These are phyloP conservation scores for Chlorops oryzae DNA, from an alignment of 1,140 invertebrate genomes.

Conservation along the genomic window DNA sequence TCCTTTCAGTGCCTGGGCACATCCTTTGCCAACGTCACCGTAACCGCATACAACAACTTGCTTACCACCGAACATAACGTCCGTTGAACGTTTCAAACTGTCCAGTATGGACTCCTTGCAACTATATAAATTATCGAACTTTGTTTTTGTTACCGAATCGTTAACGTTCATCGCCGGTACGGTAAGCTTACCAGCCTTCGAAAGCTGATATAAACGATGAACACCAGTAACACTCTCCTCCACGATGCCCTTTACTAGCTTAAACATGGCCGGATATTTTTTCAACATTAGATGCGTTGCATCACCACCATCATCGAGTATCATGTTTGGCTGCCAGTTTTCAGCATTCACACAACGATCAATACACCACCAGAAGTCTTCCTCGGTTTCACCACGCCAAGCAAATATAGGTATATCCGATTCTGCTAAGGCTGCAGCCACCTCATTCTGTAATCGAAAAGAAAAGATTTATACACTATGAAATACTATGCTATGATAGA, in stretches of 20 bases:
- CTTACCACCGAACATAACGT: slow-evolving; percentile 98
- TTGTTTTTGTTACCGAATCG: slow-evolving; percentile 98
- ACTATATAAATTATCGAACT: slow-evolving; percentile 77
- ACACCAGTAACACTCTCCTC: slow-evolving; percentile 98
- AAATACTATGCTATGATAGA: too few species aligned
- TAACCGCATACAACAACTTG: slow-evolving; percentile 96
- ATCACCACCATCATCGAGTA: slow-evolving; percentile 95
- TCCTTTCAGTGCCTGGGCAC: slow-evolving; percentile 90
- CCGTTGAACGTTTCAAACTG: slow-evolving; percentile 51
- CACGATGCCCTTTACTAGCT: slow-evolving; percentile 94
- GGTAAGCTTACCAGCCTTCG: slow-evolving; percentile 86
- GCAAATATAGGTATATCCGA: slow-evolving; percentile 85
- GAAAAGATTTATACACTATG: too few species aligned
- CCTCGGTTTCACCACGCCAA: slow-evolving; percentile 93
- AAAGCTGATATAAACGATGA: slow-evolving; percentile 92
- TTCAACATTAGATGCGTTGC: slow-evolving; percentile 95
- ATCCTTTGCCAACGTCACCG: slow-evolving; percentile 97
- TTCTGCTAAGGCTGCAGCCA: slow-evolving; percentile 91
- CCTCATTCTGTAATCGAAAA: slow-evolving; percentile 72
- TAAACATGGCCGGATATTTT: slow-evolving; percentile 92
- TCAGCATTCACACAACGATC: slow-evolving; percentile 88
- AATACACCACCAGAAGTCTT: slow-evolving; percentile 99
- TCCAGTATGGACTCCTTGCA: slow-evolving; percentile 46
- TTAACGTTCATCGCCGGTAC: slow-evolving; percentile 99
- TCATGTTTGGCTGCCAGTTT: slow-evolving; percentile 98